phyloP scores from a whole-genome alignment of 2,888 invertebrate genomes.

The Patella ulyssiponensis region DNA sequence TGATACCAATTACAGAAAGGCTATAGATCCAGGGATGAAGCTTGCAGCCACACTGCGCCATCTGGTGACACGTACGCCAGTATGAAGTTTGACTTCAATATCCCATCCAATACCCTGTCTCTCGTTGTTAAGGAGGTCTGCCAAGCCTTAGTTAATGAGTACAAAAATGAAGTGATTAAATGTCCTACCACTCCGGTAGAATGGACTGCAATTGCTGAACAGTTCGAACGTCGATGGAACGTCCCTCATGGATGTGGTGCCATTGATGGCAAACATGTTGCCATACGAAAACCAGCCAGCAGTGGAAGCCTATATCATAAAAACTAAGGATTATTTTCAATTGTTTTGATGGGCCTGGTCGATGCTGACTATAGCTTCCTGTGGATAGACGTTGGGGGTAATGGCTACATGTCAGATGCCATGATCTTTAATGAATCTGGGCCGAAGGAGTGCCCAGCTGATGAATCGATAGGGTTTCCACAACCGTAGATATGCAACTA shows the following conservation, averaged over 20 bases:
- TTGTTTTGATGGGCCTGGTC: conserved; percentile 43
- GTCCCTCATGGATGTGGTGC: conserved; percentile 47
- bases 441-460: conserved; percentile 33
- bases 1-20: conserved; percentile 25
- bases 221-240: conserved; percentile 42
- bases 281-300: conserved; percentile 35
- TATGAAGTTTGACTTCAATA: conserved; percentile 58
- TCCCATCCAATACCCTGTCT: conserved; percentile 60
- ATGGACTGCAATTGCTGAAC: conserved; percentile 39
- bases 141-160: no score
- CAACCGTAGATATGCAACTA: conserved; percentile 45
- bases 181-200: conserved; percentile 36
- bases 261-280: conserved; percentile 50
- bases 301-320: conserved; percentile 43
- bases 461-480: conserved; percentile 37
- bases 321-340: conserved; percentile 42
- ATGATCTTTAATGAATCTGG: conserved; percentile 38
- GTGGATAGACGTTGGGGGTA: conserved; percentile 35
- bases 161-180: conserved; percentile 33
- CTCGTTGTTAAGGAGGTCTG: conserved; percentile 56
- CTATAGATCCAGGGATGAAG: conserved; percentile 27
- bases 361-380: conserved; percentile 48
- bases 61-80: conserved; percentile 12
- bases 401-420: conserved; percentile 37
- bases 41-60: conserved; percentile 15